Evolutionary conservation across 2,888 invertebrate genomes (phyloP).

Genomic region (Ophioninae sp.): DNA sequence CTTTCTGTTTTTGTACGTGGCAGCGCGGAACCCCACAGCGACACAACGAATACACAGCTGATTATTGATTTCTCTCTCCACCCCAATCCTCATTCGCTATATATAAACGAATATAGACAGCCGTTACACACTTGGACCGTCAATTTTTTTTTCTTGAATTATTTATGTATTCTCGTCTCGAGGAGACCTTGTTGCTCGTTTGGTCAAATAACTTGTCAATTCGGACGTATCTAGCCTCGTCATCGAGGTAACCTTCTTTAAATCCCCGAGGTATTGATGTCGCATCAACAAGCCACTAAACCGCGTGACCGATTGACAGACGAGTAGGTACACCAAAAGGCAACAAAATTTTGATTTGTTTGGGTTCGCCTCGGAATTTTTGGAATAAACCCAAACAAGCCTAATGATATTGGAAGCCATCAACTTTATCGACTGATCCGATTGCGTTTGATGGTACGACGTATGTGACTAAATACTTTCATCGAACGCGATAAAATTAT

Average conservation of each 20-base stretch:
- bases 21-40: slow-evolving; percentile 14
- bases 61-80: slow-evolving; percentile 43
- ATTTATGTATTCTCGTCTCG: slow-evolving; percentile 7
- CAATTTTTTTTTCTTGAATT: slow-evolving; percentile 26
- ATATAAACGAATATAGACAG: slow-evolving; percentile 3
- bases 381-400: too few species aligned
- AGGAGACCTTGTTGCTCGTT: not conserved
- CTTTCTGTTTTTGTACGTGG: slow-evolving; percentile 23
- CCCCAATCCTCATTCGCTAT: not conserved
- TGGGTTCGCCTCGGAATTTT: not conserved
- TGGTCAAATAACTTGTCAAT: slow-evolving; percentile 10
- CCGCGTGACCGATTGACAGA: not conserved
- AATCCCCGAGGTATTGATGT: not conserved
- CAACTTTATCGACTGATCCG: too few species aligned
- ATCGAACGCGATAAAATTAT: too few species aligned
- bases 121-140: slow-evolving; percentile 9
- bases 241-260: not conserved
- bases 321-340: not conserved
- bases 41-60: slow-evolving; percentile 43
- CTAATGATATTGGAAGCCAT: too few species aligned
- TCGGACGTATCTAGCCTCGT: not conserved
- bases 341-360: not conserved
- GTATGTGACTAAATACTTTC: too few species aligned
- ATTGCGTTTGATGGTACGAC: too few species aligned
- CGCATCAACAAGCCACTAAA: not conserved